Conservation (phyloP, 2,797 vertebrate species). For the Chiloscyllium punctatum region DNA sequence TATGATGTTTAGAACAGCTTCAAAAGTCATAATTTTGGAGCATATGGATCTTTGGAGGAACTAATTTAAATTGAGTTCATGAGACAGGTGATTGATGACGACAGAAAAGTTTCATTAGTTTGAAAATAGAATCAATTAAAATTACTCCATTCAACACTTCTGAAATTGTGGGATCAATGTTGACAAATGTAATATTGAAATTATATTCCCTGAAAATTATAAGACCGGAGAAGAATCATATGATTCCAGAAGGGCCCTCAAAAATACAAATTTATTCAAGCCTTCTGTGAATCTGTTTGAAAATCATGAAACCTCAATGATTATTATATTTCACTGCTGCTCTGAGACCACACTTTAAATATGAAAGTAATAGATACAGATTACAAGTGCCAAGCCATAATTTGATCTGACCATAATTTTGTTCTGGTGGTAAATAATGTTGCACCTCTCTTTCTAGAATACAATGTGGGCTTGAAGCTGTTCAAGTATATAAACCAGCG, state of each 20-base stretch:
- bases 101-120: neutral
- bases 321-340: neutral
- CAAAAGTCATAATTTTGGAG: neutral
- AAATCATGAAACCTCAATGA: neutral
- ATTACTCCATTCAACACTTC: neutral
- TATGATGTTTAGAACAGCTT: neutral
- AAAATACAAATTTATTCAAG: neutral
- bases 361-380: slow-evolving; percentile 39
- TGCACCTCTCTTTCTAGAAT: neutral
- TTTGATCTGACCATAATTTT: neutral
- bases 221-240: neutral
- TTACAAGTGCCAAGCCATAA: neutral
- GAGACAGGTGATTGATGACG: neutral
- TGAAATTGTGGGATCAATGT: neutral
- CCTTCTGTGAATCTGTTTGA: neutral
- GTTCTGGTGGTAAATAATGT: neutral
- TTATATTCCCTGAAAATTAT: neutral
- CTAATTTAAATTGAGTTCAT: neutral
- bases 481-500: neutral
- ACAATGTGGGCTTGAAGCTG: neutral
- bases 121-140: slow-evolving; percentile 5
- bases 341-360: slow-evolving; percentile 21
- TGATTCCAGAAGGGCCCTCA: neutral
- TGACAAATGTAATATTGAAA: neutral
- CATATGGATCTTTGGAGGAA: neutral